Percentiles rank a stretch among this genome's conserved stretches.
Conservation (phyloP, 2,113 vertebrate species). For the Lamprologus sp. region DNA sequence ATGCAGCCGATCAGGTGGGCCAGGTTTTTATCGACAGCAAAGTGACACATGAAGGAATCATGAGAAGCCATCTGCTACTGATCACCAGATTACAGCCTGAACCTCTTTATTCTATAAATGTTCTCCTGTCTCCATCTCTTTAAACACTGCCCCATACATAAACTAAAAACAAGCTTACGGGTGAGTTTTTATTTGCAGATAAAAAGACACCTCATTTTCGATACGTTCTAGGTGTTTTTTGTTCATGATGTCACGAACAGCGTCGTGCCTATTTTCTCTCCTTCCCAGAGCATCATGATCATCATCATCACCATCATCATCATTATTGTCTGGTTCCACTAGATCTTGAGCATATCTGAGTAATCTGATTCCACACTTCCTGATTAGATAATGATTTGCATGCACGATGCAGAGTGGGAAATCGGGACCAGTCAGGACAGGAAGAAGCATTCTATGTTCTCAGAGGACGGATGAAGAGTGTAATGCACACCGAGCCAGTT, state of each 20-base stretch:
- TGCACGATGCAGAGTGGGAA: slow-evolving; percentile 6
- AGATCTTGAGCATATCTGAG: slow-evolving; percentile 34
- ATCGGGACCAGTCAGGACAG: slow-evolving; percentile 1
- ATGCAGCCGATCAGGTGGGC: slow-evolving; percentile 17
- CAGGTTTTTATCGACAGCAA: neutral
- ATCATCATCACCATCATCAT: slow-evolving; percentile 31
- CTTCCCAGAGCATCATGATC: neutral
- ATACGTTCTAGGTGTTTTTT: neutral
- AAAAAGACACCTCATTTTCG: neutral
- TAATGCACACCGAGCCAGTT: neutral
- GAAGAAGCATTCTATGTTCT: slow-evolving; percentile 8
- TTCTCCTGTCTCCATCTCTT: neutral
- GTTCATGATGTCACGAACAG: neutral
- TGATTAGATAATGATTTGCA: slow-evolving; percentile 69
- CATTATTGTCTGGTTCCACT: slow-evolving; percentile 23
- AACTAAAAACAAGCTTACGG: slow-evolving; percentile 1
- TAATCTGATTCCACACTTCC: slow-evolving; percentile 62
- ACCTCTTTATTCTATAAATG: neutral
- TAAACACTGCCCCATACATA: neutral
- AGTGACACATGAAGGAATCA: slow-evolving; percentile 9
- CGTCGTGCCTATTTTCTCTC: neutral
- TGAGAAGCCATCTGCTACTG: neutral
- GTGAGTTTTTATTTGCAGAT: neutral
- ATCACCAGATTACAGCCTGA: neutral
- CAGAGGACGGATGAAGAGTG: neutral